phyloP scores from a whole-genome alignment of 2,797 vertebrate genomes.

The Gambelia wislizenii region DNA sequence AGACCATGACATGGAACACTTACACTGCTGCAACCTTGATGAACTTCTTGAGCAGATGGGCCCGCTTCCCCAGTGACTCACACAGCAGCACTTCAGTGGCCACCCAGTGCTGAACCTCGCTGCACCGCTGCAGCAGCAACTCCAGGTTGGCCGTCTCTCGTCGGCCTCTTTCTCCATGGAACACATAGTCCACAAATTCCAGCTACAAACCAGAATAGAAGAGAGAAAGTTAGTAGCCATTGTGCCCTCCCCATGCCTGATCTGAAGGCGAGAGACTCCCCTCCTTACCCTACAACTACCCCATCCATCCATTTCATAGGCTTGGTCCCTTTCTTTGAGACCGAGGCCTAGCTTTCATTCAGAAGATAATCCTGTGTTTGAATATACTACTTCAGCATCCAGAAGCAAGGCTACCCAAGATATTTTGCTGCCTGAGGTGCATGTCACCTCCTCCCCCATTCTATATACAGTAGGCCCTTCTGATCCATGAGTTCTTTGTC shows the following conservation, averaged over 20 bases:
- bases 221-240: neutral
- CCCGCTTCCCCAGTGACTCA: conserved; percentile 89
- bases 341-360: neutral
- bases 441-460: neutral
- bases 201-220: conserved; percentile 77
- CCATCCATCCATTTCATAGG: neutral
- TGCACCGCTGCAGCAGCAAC: conserved; percentile 95
- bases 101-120: conserved; percentile 96
- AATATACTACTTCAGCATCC: neutral
- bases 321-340: too few relatives aligned
- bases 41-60: conserved; percentile 95
- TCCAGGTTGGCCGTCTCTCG: conserved; percentile 95
- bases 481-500: too few relatives aligned
- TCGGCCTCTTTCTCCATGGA: conserved; percentile 92
- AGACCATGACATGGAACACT: conserved; percentile 62
- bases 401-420: neutral
- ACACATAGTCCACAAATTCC: conserved; percentile 97
- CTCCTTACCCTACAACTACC: neutral
- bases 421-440: neutral
- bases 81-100: conserved; percentile 95
- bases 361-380: neutral
- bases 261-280: neutral
- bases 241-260: neutral
- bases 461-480: too few relatives aligned
- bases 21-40: conserved; percentile 96